Evolutionary conservation across 1,140 invertebrate species (phyloP).

Genomic region (Polypedilum vanderplanki): DNA sequence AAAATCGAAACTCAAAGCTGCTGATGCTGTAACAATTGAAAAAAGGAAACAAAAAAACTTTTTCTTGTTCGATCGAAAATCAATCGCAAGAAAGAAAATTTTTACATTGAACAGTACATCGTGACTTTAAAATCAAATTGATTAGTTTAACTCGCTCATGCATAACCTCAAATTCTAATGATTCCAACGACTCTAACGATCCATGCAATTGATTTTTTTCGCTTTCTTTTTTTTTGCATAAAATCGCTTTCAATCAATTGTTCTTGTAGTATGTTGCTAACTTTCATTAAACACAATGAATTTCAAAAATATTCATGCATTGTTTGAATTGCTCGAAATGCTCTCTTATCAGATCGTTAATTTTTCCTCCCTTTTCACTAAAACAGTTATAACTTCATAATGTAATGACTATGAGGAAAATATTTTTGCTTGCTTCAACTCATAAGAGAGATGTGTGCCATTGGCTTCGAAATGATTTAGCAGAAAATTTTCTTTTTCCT

Average conservation of each 20-base stretch:
- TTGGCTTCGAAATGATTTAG: not conserved
- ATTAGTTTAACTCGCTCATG: not conserved
- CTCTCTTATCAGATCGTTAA: conserved; percentile 6
- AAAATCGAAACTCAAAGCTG: not conserved
- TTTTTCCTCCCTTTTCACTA: not conserved
- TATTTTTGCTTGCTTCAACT: not conserved
- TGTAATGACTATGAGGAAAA: conserved; percentile 7
- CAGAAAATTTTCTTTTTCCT: not conserved
- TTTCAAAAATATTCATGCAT: conserved; percentile 14
- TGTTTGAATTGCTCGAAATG: not conserved
- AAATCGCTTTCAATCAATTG: not conserved
- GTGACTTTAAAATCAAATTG: not conserved
- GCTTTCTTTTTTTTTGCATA: not conserved
- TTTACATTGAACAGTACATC: not conserved
- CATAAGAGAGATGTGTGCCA: not conserved
- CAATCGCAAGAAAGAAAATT: not conserved
- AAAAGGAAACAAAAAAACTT: not conserved
- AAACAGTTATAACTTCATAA: conserved; percentile 6
- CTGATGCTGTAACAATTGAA: conserved; percentile 12
- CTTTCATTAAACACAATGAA: conserved; percentile 19
- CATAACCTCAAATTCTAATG: not conserved
- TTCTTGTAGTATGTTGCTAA: not conserved
- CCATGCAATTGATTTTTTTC: not conserved
- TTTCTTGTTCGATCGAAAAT: conserved; percentile 1
- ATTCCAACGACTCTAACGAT: not conserved